Evolutionary conservation across 2,888 invertebrate species (phyloP), one percentile per base, ranked within the genome.

Genomic region (Xestia xanthographa): DNA sequence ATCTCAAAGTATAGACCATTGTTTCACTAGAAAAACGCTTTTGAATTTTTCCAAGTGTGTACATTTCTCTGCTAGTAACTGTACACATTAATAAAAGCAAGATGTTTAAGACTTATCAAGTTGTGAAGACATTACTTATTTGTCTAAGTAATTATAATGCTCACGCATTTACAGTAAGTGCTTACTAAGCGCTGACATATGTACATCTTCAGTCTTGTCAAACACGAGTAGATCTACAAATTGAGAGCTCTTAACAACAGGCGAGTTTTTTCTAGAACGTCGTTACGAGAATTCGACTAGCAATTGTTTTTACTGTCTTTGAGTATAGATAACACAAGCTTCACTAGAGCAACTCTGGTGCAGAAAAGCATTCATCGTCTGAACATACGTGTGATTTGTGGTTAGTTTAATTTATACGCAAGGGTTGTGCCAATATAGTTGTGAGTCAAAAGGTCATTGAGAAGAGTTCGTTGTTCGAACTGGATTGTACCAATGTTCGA

Each of bases 361-460:
- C 22, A 26, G 14, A 50, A 58, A 12, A 38, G 17, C 12, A 29
- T 38, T 45, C 12, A 65, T 1, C 2, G 17, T 41, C 58, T 1
- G 22, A 58, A 67, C 3, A 14, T 3, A 41, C 9, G 12, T 2
- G 11, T 29, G 20, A 17, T 12, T 14, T n/a, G n/a, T 56, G 0
- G 26, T 22, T 60, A 41, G 6, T 69, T 22, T 48, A 20, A 50
- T 66, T 48, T 14, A 50, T 60, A 66, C 53, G 8, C 41, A 0
- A 6, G 9, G 8, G 29, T 14, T 48, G 38, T 67, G 20, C 20
- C 82, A 67, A 82, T 68, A 41, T 71, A 48, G 60, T 72, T 75
- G 63, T 66, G 38, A 79, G 62, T 79, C 67, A 73, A 83, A 70
- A 41, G 76, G 34, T 45, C 66, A 68, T 73, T 75, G 70, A 77